These are phyloP conservation scores for Coreoperca whiteheadi DNA, from an alignment of 2,113 vertebrate species.

Conservation along the genomic window DNA sequence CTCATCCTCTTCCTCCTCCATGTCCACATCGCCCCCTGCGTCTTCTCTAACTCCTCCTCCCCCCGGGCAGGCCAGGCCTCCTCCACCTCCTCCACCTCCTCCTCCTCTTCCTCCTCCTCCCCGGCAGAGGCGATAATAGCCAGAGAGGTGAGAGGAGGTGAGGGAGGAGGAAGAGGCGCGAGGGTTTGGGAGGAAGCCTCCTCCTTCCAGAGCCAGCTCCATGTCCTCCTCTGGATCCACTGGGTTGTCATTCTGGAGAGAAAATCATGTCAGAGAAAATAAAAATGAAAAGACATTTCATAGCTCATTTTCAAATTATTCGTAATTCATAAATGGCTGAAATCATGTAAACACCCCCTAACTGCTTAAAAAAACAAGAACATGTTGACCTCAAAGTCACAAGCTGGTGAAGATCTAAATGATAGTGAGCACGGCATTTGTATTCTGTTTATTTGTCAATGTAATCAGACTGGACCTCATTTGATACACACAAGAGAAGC, in stretches of 20 bases:
- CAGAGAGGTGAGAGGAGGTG: conserved; percentile 48
- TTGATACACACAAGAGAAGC: too few relatives aligned
- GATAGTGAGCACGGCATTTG: too few relatives aligned
- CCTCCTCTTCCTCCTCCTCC: not conserved
- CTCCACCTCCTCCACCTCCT: not conserved
- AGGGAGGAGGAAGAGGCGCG: conserved; percentile 42
- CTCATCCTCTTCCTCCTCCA: conserved; percentile 51
- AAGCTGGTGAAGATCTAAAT: too few relatives aligned
- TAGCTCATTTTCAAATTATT: not conserved
- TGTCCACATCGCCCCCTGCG: not conserved
- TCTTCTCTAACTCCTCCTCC: not conserved
- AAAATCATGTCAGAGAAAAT: not conserved
- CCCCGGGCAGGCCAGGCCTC: not conserved
- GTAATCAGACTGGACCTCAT: too few relatives aligned
- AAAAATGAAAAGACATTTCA: not conserved
- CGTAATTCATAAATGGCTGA: not conserved
- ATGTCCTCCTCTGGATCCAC: conserved; percentile 63
- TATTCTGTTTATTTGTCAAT: too few relatives aligned
- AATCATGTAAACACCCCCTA: not conserved
- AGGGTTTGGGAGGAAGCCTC: conserved; percentile 36
- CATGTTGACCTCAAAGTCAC: too few relatives aligned
- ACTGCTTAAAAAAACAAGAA: not conserved
- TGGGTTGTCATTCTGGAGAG: conserved; percentile 64
- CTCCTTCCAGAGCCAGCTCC: conserved; percentile 53
- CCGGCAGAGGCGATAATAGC: conserved; percentile 36